Evolutionary conservation across 1,140 invertebrate species (phyloP).

Genomic region (Brachionus rubens): DNA sequence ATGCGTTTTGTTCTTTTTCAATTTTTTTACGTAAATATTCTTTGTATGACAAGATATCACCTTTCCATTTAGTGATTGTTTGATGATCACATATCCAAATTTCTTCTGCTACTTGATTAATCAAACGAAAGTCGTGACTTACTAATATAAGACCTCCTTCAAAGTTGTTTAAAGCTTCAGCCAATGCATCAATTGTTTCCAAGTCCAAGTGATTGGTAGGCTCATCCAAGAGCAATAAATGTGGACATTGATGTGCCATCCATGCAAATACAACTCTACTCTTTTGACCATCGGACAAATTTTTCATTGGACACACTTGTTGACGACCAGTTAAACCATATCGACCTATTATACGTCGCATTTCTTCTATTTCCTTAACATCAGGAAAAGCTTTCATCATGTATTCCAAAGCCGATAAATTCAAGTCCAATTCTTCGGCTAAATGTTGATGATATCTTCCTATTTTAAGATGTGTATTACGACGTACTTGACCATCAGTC

Average conservation of each 20-base stretch:
- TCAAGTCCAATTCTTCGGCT: conserved; percentile 89
- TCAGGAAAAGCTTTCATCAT: conserved; percentile 97
- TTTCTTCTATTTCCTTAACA: conserved; percentile 95
- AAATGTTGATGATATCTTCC: conserved; percentile 98
- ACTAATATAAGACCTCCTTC: conserved; percentile 95
- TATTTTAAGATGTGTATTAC: conserved; percentile 93
- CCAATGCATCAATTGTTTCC: conserved; percentile 95
- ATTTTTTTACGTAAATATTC: conserved; percentile 83
- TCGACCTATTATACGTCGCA: conserved; percentile 96
- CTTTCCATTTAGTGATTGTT: conserved; percentile 91
- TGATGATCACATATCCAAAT: conserved; percentile 98
- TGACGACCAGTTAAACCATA: conserved; percentile 93
- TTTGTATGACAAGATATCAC: conserved; percentile 92
- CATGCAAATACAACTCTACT: conserved; percentile 98
- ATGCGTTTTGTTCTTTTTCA: conserved; percentile 35
- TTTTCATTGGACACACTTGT: conserved; percentile 94
- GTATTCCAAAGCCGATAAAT: conserved; percentile 90
- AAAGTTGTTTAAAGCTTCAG: conserved; percentile 94
- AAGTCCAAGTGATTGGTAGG: conserved; percentile 82
- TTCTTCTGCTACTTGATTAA: conserved; percentile 96
- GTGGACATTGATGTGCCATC: conserved; percentile 88
- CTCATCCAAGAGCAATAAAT: conserved; percentile 89
- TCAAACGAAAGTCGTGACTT: conserved; percentile 95
- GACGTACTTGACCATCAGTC: conserved; percentile 90
- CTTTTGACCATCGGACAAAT: conserved; percentile 93